These are phyloP conservation scores for Porites lobata DNA, from an alignment of 92 coral and sea anemone species.

Conservation along the genomic window DNA sequence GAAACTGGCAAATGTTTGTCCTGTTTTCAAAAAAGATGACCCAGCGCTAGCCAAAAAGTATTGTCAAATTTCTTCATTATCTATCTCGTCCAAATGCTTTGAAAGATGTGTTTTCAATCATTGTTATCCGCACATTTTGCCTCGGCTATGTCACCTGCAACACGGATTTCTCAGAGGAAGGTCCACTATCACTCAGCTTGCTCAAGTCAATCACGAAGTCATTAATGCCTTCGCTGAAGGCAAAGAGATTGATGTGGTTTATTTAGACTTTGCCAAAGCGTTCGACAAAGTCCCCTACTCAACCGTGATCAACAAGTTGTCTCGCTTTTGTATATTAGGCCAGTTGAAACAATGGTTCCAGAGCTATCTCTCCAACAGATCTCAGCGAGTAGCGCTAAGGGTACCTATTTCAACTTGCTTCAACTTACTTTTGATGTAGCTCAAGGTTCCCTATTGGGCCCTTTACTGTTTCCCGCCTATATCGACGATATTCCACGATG, in stretches of 20 bases:
- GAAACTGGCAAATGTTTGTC: slow-evolving; percentile 57
- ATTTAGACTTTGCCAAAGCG: slow-evolving; percentile 65
- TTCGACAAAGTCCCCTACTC: slow-evolving; percentile 69
- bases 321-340: slow-evolving; percentile 38
- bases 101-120: slow-evolving; percentile 64
- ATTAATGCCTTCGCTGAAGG: slow-evolving; percentile 48
- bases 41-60: slow-evolving; percentile 54
- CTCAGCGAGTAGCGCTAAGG: slow-evolving; percentile 50
- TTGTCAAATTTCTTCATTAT: slow-evolving; percentile 65
- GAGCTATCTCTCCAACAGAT: slow-evolving; percentile 48
- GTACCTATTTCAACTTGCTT: slow-evolving; percentile 52
- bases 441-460: background rate
- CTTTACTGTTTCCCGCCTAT: background rate
- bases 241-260: slow-evolving; percentile 63
- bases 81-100: slow-evolving; percentile 46
- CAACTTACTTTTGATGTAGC: slow-evolving; percentile 56
- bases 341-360: slow-evolving; percentile 37
- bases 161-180: slow-evolving; percentile 66
- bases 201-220: slow-evolving; percentile 61
- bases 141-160: slow-evolving; percentile 51
- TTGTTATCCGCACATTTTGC: slow-evolving; percentile 47
- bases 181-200: slow-evolving; percentile 51
- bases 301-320: slow-evolving; percentile 29
- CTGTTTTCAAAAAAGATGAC: slow-evolving; percentile 64
- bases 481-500: too few species aligned